Percentiles rank a stretch among this genome's conserved stretches.
phyloP scores from a whole-genome alignment of 2,113 vertebrate species.

The Syngnathoides biaculeatus region DNA sequence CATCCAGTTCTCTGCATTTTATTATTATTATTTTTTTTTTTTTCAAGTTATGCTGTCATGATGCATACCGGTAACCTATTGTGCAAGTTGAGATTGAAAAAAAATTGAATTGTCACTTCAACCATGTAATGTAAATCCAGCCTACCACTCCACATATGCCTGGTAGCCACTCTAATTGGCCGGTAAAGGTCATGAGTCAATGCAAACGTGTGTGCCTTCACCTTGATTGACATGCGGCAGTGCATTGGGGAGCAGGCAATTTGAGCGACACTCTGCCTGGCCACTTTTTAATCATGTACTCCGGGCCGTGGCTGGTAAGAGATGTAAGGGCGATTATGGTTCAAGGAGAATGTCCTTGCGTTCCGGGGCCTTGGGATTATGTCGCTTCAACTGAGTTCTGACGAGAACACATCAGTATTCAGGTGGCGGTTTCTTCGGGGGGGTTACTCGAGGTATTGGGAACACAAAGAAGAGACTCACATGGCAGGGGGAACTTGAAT shows the following conservation, averaged over 20 bases:
- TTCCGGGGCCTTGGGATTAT: conserved; percentile 59
- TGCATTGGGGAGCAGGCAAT: conserved; percentile 29
- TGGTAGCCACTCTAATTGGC: conserved; percentile 56
- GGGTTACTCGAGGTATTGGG: conserved; percentile 51
- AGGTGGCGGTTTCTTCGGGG: conserved; percentile 42
- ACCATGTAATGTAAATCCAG: not conserved
- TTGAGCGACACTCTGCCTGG: conserved; percentile 40
- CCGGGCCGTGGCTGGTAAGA: conserved; percentile 59
- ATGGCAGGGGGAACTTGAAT: conserved; percentile 24
- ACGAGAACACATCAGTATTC: conserved; percentile 66
- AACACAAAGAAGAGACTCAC: conserved; percentile 25
- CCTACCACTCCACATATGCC: conserved; percentile 17
- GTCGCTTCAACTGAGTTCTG: conserved; percentile 41
- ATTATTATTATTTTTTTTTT: accelerated
- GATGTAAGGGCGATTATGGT: conserved; percentile 70
- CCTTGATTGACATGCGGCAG: conserved; percentile 63
- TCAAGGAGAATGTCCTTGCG: conserved; percentile 67
- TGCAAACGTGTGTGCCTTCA: conserved; percentile 26
- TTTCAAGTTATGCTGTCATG: not conserved
- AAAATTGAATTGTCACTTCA: not conserved
- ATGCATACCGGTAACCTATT: not conserved
- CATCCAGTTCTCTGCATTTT: too few relatives aligned
- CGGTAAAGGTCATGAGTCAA: conserved; percentile 27
- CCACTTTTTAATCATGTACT: conserved; percentile 67
- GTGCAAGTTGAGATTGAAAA: not conserved